These are phyloP conservation scores for Dinoponera quadriceps DNA, from an alignment of 1,140 invertebrate genomes.

Conservation along the genomic window DNA sequence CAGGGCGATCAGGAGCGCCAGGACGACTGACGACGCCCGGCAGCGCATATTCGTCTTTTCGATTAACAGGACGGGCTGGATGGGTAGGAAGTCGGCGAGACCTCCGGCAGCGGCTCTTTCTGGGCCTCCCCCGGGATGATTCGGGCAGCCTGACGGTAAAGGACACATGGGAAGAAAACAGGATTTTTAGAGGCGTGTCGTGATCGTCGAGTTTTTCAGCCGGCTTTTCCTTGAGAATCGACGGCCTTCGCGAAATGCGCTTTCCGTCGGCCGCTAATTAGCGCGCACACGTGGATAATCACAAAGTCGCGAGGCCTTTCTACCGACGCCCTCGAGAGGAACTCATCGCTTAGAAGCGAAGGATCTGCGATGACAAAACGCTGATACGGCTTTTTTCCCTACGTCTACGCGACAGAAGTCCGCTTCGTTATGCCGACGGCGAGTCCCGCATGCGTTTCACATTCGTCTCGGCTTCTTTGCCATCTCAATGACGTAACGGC, in stretches of 20 bases:
- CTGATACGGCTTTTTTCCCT: background rate
- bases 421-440: background rate
- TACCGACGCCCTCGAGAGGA: background rate
- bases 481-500: constrained; percentile 44
- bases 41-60: constrained; percentile 19
- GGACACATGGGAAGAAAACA: background rate
- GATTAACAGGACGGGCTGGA: background rate
- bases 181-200: background rate
- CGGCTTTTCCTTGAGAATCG: constrained; percentile 31
- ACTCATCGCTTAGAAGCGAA: background rate
- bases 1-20: constrained; percentile 35
- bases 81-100: no score
- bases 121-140: no score
- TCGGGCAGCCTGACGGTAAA: no score
- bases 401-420: background rate
- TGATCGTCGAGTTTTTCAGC: background rate
- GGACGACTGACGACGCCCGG: background rate
- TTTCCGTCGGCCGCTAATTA: constrained; percentile 19
- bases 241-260: constrained; percentile 18
- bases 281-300: constrained; percentile 19
- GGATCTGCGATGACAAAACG: background rate
- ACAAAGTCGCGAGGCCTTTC: constrained; percentile 2
- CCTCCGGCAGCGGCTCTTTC: no score
- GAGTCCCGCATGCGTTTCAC: background rate
- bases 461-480: constrained; percentile 23